Conservation (phyloP, 1,140 invertebrate genomes). For the Leptopilina boulardi region DNA sequence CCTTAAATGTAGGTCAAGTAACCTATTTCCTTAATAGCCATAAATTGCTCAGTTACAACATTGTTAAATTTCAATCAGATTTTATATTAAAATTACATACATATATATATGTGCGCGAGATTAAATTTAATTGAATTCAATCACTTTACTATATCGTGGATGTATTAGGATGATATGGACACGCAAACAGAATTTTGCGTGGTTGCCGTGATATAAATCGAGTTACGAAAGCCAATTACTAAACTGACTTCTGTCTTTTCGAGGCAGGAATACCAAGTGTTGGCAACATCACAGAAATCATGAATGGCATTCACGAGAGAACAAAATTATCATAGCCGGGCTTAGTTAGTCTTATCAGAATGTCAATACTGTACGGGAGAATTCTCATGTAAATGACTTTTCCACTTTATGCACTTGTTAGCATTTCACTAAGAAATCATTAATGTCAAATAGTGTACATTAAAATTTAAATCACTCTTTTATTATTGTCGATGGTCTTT, state of each 20-base stretch:
- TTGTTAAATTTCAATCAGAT: conserved; percentile 16
- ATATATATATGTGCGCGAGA: neutral
- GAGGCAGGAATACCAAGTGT: conserved; percentile 28
- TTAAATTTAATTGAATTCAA: neutral
- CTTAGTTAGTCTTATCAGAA: conserved; percentile 32
- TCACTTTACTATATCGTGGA: neutral
- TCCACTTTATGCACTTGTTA: conserved; percentile 1
- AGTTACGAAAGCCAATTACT: conserved; percentile 27
- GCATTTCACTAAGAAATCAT: neutral
- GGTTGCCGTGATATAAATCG: conserved; percentile 4
- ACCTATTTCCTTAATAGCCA: conserved; percentile 13
- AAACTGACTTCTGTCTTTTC: conserved; percentile 19
- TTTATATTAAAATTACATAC: neutral
- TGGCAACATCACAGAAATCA: conserved; percentile 7
- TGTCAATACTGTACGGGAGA: conserved; percentile 1
- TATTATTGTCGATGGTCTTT: too few species aligned
- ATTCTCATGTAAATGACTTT: conserved; percentile 28
- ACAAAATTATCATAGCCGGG: conserved; percentile 23
- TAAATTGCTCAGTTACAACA: conserved; percentile 9
- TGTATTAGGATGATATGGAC: neutral
- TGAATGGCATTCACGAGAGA: conserved; percentile 20
- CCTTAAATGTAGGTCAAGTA: conserved; percentile 11
- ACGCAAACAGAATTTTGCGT: conserved; percentile 19
- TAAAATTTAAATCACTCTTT: too few species aligned
- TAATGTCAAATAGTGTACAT: neutral